Base-by-base conservation (phyloP, 2,113 vertebrate genomes). In the Grammomys dolichurus region DNA sequence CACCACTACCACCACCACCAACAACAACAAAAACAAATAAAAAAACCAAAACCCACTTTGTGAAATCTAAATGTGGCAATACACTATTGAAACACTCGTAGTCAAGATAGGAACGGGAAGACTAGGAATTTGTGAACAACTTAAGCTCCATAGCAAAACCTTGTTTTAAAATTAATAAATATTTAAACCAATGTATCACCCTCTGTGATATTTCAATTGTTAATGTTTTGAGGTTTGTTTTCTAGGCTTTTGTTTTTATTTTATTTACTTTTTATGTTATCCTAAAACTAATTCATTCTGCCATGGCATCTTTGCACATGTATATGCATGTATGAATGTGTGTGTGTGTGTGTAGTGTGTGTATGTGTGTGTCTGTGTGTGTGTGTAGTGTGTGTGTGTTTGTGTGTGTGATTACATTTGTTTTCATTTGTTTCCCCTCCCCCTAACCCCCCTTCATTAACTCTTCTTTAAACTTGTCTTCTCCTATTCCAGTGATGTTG, bases 171-270 rank as follows among this genome's bases (percentile, higher is more conserved):
- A 16, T 24, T 16, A 65, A 26, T 11, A 12, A 46, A 46, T 67
- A 46, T 22, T 69, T 82, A 82, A 60, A 40, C 46, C 51, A 86
- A 70, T 31, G 17, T 40, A 72, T 48, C 22, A 72, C 48, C 7
- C 7, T 54, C 28, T 56, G 31, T 89, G 56, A 86, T n/a, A 67
- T 88, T 94, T 95, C 36, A 89, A 1, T 65, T 92, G 54, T 91
- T 90, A 40, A 70, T 76, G 43, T 90, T 12, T 84, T 75, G 46
- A 56, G 36, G 58, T 77, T 85, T 76, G 5, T 22, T 93, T 86
- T 91, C 40, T 48, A 33, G 24, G 67, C 17, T 69, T 86, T 31
- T 10, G 9, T 43, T 67, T 67, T 67, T 86, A 86, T 69, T 65
- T 86, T 5, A 67, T 69, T 48, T 65, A 46, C 17, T 7, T 69